Evolutionary conservation across 2,113 vertebrate species (phyloP), one percentile per base, ranked within the genome.

Genomic region (Micronycteris hirsuta): DNA sequence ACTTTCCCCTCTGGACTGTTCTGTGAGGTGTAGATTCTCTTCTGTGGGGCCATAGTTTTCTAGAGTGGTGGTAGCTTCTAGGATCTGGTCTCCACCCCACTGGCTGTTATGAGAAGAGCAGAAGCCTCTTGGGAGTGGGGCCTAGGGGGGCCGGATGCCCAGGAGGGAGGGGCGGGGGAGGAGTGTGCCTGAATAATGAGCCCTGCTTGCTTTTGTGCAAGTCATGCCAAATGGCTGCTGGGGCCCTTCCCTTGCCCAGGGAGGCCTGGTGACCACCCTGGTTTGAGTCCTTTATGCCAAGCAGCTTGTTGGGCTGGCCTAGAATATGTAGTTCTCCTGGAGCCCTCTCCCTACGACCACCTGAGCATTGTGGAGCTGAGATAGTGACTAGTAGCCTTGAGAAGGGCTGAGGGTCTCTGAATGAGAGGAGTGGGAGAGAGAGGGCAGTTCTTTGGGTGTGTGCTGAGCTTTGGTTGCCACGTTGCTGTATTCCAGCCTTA

Each of bases 121-220:
- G 68, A 97, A 95, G 70, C 87, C 90, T 95, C 81, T 81, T 61
- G 92, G 92, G 96, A 96, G 87, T 96, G 84, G 85, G 84, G 94
- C 84, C 93, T 97, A 89, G 76, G 38, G 95, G 96, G 93, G 91
- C 91, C 93, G 96, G 97, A 97, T 97, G 94, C 96, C 92, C 92
- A 76, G 70, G 52, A 97, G 92, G 93, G 96, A 95, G 89, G 67
- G 85, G 38, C 9, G 43, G 73, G 84, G 96, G 86, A 95, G 78
- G 96, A 80, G 70, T 97, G 77, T 95, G 93, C 84, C 77, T 97
- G 92, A 97, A 89, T 97, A 97, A 97, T 95, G 92, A 97, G 84
- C 87, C 89, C 73, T 95, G 89, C 97, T 97, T 94, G 92, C 95
- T 95, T 97, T 97, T 96, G 92, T 97, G 97, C 94, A 97, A 97